Evolutionary conservation across 2,113 vertebrate species (phyloP).

Genomic region (Elephantulus edwardii): DNA sequence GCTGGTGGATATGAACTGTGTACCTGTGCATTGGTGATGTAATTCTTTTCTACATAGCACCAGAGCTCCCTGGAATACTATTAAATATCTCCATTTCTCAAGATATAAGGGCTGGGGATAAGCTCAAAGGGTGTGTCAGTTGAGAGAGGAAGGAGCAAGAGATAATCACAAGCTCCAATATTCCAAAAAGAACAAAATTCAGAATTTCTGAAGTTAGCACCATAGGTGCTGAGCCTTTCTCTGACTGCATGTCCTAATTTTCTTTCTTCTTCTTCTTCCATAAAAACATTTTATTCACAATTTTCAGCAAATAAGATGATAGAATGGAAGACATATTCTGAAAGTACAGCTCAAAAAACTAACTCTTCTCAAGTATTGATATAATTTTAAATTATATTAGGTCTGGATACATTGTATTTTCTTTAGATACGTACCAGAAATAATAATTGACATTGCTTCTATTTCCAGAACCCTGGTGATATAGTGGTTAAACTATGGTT

Average conservation of each 20-base stretch:
- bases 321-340: not conserved
- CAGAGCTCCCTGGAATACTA: too few relatives aligned
- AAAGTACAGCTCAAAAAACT: not conserved
- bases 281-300: not conserved
- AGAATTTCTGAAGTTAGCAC: not conserved
- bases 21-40: too few relatives aligned
- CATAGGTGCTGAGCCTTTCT: not conserved
- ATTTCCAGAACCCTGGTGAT: not conserved
- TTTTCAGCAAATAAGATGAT: slow-evolving; percentile 12
- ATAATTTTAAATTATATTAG: not conserved
- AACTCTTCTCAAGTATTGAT: not conserved
- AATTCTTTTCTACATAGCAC: too few relatives aligned
- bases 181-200: not conserved
- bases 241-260: not conserved
- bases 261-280: not conserved
- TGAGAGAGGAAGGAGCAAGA: not conserved
- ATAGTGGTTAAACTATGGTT: too few relatives aligned
- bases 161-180: not conserved
- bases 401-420: not conserved
- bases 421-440: not conserved
- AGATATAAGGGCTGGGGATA: not conserved
- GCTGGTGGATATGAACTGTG: too few relatives aligned
- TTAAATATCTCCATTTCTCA: not conserved
- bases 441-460: not conserved
- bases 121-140: too few relatives aligned